Conservation (phyloP, 2,888 invertebrate species). For the Lampropteryx suffumata region DNA sequence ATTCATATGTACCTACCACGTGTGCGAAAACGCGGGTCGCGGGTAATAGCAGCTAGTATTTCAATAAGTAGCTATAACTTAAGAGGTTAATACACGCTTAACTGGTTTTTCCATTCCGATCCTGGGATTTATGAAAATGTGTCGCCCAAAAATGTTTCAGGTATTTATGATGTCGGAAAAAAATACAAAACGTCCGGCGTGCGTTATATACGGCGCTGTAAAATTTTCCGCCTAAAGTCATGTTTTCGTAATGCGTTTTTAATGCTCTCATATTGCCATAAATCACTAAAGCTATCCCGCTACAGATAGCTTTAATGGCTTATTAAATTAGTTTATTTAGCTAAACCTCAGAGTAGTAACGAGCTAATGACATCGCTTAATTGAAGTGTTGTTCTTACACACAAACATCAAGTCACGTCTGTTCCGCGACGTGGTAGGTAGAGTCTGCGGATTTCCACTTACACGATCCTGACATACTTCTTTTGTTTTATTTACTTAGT, state of each 20-base stretch:
- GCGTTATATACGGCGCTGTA: constrained; percentile 68
- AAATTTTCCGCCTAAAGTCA: constrained; percentile 78
- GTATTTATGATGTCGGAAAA: constrained; percentile 40
- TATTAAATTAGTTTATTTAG: constrained; percentile 75
- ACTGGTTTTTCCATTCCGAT: constrained; percentile 6
- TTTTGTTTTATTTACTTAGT: too few relatives aligned
- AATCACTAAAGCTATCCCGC: constrained; percentile 77
- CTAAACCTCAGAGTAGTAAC: constrained; percentile 44
- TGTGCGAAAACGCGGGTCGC: too few relatives aligned
- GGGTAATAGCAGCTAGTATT: too few relatives aligned
- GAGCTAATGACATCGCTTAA: too few relatives aligned
- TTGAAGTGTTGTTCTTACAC: too few relatives aligned
- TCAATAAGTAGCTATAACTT: too few relatives aligned
- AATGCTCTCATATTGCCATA: constrained; percentile 82
- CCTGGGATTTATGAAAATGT: constrained; percentile 25
- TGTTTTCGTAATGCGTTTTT: constrained; percentile 83
- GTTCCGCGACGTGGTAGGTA: too few relatives aligned
- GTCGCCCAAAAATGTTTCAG: constrained; percentile 32
- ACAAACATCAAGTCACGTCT: too few relatives aligned
- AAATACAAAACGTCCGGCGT: constrained; percentile 64
- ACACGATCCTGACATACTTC: too few relatives aligned
- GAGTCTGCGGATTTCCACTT: too few relatives aligned
- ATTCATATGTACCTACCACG: too few relatives aligned
- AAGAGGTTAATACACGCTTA: constrained; percentile 3
- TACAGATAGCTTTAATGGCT: constrained; percentile 81